Evolutionary conservation across 23 tunicate species (phyloP), one percentile per base, ranked within the genome.

Genomic region (Corella eumyota): DNA sequence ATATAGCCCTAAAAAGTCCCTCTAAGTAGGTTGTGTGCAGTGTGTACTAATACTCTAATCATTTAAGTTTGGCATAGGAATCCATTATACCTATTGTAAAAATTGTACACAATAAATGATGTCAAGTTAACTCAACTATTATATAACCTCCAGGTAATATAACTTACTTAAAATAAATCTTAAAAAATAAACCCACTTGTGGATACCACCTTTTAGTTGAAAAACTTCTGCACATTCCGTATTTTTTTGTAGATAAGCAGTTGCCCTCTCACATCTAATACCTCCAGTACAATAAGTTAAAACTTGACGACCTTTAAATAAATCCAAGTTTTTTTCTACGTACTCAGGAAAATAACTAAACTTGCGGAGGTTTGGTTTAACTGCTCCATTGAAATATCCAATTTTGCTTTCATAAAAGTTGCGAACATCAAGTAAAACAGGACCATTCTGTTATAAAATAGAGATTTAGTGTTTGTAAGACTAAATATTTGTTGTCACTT

Each of bases 331-430:
- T 57, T 64, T 50, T 32, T 75, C 78, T 19, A 84, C 78, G 64
- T 84, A 84, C 5, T 65, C 94, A 5, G 83, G 81, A 56, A 84
- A 84, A 45, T 84, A 84, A 36, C 94, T 84, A 29, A 84, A 84
- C 51, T 84, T 84, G 15, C 94, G 34, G 5, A 84, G 36, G 50
- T 84, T 63, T 23, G 94, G 94, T 30, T 20, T 60, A 17, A 84
- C 23, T 15, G 94, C 94, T 34, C 58, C 73, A 7, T 64, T 70
- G 64, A 84, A 84, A 65, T 63, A 51, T 4, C 94, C 94, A 30
- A 84, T 84, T 69, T 84, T 84, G 68, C 78, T 69, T 58, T 84
- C 94, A 36, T 84, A 84, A 40, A 75, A 84, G 50, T 84, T 84
- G 36, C 94, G 44, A 56, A 73, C 64, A 46, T 84, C 94, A 50